Conservation (phyloP, 2,797 vertebrate genomes). For the Pelodytes ibericus region DNA sequence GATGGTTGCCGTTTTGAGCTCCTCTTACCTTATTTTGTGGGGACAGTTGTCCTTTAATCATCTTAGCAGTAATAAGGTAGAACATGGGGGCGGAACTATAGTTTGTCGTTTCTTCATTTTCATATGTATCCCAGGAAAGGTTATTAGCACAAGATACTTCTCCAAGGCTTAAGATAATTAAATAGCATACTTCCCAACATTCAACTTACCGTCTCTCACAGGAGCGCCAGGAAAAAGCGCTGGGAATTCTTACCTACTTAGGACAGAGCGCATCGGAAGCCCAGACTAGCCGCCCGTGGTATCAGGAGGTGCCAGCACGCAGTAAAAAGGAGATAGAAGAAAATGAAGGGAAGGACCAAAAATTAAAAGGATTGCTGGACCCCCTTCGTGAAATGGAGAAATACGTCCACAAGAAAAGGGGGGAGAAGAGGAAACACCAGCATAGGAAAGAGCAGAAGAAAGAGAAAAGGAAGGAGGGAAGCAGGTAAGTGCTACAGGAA, state of each 20-base stretch:
- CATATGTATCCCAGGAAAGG: too few species aligned
- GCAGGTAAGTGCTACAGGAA: conserved; percentile 44
- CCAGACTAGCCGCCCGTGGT: conserved; percentile 80
- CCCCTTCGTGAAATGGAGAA: conserved; percentile 82
- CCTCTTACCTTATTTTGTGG: too few species aligned
- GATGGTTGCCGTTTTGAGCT: too few species aligned
- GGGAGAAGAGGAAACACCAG: conserved; percentile 63
- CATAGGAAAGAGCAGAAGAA: conserved; percentile 67
- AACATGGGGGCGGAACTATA: too few species aligned
- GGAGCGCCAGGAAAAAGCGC: conserved; percentile 85
- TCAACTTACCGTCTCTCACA: too few species aligned
- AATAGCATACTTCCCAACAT: too few species aligned
- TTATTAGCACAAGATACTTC: too few species aligned
- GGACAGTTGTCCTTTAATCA: too few species aligned
- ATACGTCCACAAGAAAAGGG: conserved; percentile 70
- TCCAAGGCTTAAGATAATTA: too few species aligned
- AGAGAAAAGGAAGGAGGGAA: conserved; percentile 59
- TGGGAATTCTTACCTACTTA: conserved; percentile 86
- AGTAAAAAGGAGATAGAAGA: conserved; percentile 47
- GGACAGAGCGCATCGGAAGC: conserved; percentile 81
- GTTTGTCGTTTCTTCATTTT: too few species aligned
- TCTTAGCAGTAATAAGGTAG: too few species aligned
- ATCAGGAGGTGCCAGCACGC: conserved; percentile 74
- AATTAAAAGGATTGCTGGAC: conserved; percentile 81
- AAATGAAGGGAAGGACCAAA: conserved; percentile 69